Evolutionary conservation across 1,140 invertebrate species (phyloP).

Genomic region (Drosophila malerkotliana): DNA sequence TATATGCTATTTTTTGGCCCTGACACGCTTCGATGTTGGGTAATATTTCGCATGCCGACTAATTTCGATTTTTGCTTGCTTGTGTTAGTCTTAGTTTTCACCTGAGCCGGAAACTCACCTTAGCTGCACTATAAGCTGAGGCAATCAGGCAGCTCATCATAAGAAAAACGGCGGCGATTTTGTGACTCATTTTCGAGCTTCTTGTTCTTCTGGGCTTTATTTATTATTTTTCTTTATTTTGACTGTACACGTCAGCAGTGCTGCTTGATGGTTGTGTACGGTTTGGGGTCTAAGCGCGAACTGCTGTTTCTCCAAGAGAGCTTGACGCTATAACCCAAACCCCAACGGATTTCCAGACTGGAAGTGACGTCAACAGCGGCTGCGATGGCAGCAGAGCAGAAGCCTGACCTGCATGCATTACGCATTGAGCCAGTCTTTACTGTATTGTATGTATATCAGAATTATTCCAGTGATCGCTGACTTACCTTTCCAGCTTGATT

Average conservation of each 20-base stretch:
- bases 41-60: slow-evolving; percentile 16
- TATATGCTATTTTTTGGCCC: slow-evolving; percentile 24
- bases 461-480: not conserved
- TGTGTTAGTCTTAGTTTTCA: slow-evolving; percentile 29
- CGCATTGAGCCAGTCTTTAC: slow-evolving; percentile 15
- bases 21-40: slow-evolving; percentile 46
- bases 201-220: slow-evolving; percentile 33
- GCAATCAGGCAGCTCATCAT: slow-evolving; percentile 66
- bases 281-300: slow-evolving; percentile 55
- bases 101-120: slow-evolving; percentile 57
- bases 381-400: slow-evolving; percentile 10
- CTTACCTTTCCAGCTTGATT: not conserved
- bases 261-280: slow-evolving; percentile 40
- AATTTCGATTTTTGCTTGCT: slow-evolving; percentile 10
- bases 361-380: slow-evolving; percentile 7
- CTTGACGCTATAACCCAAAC: slow-evolving; percentile 21
- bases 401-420: slow-evolving; percentile 18
- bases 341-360: slow-evolving; percentile 45
- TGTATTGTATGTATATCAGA: not conserved
- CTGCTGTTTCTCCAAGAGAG: slow-evolving; percentile 59
- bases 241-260: slow-evolving; percentile 14
- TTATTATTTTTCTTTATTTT: slow-evolving; percentile 16
- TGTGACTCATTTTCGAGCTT: slow-evolving; percentile 73
- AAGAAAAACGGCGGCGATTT: slow-evolving; percentile 47
- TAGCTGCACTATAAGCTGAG: slow-evolving; percentile 66